Base-by-base conservation (phyloP, 2,888 invertebrate genomes). In the Itoplectis maculator region DNA sequence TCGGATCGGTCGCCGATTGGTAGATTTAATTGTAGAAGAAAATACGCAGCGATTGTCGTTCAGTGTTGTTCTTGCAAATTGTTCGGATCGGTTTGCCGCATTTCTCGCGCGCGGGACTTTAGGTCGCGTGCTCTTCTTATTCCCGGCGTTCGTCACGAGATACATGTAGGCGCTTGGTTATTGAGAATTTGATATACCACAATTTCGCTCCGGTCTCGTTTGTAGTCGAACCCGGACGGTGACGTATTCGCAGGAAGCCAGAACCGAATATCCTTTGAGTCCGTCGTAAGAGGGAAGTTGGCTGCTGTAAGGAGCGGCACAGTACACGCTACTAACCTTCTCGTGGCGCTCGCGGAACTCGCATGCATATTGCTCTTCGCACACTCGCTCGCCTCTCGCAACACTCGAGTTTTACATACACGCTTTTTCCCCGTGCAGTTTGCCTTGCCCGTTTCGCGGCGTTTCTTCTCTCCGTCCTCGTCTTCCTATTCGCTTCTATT, bases 371-470 rank as follows among this genome's bases (percentile, higher is more conserved):
- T 61, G 59, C 73, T 61, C 45, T 47, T 65, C n/a, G 65, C 72
- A 72, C 65, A 56, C 65, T 79, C 51, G 54, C 11, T 37, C 13
- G 51, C 69, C n/a, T 59, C 29, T 59, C 59, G 59, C 35, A 8
- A 79, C 49, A 79, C 79, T 72, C 66, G 72, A 79, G 59, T 56
- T 72, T 78, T 72, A 65, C 79, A 49, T 61, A 79, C 73, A 49
- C 47, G 40, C 51, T n/a, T 56, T 42, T 35, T 70, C 49, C n/a
- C 69, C 49, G 54, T 37, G 59, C 37, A 73, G 66, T 73, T 79
- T 61, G 66, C 65, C 66, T 72, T 45, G 56, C 11, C 51, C 70
- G 42, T 78, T 78, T 47, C 51, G 35, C 78, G 23, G 54, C 70
- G 45, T 35, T 20, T 37, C 15, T 20, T 37, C 15, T 51, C 35